Conservation (phyloP, 2,888 invertebrate genomes). For the Oscheius sp. region DNA sequence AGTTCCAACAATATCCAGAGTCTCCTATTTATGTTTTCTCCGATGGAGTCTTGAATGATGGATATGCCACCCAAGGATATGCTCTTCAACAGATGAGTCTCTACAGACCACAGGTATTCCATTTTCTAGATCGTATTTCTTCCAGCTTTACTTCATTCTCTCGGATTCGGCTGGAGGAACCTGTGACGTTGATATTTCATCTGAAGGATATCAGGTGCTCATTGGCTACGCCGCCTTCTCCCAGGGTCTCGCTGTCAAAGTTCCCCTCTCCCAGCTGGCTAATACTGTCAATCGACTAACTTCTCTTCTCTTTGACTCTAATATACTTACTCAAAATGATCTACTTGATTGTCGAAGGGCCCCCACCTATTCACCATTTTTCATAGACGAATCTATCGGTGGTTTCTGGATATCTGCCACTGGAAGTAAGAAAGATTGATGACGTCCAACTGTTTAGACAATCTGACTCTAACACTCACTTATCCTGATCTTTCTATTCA, state of each 20-base stretch:
- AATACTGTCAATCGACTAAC: conserved; percentile 30
- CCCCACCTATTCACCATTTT: conserved; percentile 53
- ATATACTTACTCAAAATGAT: conserved; percentile 49
- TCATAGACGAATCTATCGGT: conserved; percentile 52
- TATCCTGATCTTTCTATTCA: conserved; percentile 34
- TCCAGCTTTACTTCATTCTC: conserved; percentile 43
- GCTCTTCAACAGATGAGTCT: conserved; percentile 40
- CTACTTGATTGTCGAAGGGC: conserved; percentile 57
- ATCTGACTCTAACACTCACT: conserved; percentile 38
- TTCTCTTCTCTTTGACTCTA: conserved; percentile 32
- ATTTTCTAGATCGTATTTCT: no score
- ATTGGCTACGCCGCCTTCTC: conserved; percentile 36
- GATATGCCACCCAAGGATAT: conserved; percentile 31
- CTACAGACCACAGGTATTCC: conserved; percentile 35
- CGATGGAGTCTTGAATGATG: conserved; percentile 51
- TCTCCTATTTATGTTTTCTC: conserved; percentile 57
- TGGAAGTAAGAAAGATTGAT: conserved; percentile 44
- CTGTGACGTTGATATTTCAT: conserved; percentile 46
- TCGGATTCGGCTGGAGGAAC: conserved; percentile 37
- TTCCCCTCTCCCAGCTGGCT: conserved; percentile 34
- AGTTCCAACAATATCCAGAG: conserved; percentile 46
- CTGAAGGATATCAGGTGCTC: conserved; percentile 30
- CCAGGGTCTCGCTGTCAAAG: conserved; percentile 41
- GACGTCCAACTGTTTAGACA: conserved; percentile 8
- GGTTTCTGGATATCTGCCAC: conserved; percentile 41